Percentiles rank a stretch among this genome's conserved stretches.
These are phyloP conservation scores for Solen grandis DNA, from an alignment of 1,140 invertebrate genomes.

Conservation along the genomic window DNA sequence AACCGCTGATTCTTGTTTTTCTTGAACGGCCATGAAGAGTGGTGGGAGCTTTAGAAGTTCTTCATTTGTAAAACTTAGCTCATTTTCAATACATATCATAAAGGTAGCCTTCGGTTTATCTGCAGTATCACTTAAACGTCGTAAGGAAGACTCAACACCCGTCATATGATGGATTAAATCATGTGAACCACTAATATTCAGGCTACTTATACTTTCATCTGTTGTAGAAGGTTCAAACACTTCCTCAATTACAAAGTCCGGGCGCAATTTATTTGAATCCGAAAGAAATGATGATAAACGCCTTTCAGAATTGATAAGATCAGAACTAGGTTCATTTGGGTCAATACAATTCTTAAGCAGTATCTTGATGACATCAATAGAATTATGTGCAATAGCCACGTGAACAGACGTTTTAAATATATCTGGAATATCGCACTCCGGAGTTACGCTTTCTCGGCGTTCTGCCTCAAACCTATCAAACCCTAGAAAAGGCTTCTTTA, in stretches of 20 bases:
- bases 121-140: background rate
- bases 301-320: constrained; percentile 45
- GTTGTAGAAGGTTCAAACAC: constrained; percentile 16
- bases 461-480: constrained; percentile 67
- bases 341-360: constrained; percentile 84
- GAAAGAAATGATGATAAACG: constrained; percentile 36
- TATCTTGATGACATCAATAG: constrained; percentile 83
- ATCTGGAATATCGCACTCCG: constrained; percentile 74
- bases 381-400: constrained; percentile 83
- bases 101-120: constrained; percentile 23
- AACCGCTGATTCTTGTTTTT: constrained; percentile 82
- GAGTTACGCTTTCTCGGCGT: constrained; percentile 72
- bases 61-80: constrained; percentile 80
- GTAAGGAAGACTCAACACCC: background rate
- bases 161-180: background rate
- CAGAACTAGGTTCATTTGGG: constrained; percentile 82
- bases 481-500: constrained; percentile 55
- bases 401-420: constrained; percentile 84
- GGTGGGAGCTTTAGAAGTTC: constrained; percentile 83
- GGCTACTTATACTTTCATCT: constrained; percentile 34
- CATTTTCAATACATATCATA: constrained; percentile 60
- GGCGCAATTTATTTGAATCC: constrained; percentile 33
- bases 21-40: constrained; percentile 83
- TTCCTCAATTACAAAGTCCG: constrained; percentile 47
- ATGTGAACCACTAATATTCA: background rate